Percentiles rank a stretch among this genome's conserved stretches.
These are phyloP conservation scores for Fringilla coelebs DNA, from an alignment of 2,797 vertebrate genomes.

Conservation along the genomic window DNA sequence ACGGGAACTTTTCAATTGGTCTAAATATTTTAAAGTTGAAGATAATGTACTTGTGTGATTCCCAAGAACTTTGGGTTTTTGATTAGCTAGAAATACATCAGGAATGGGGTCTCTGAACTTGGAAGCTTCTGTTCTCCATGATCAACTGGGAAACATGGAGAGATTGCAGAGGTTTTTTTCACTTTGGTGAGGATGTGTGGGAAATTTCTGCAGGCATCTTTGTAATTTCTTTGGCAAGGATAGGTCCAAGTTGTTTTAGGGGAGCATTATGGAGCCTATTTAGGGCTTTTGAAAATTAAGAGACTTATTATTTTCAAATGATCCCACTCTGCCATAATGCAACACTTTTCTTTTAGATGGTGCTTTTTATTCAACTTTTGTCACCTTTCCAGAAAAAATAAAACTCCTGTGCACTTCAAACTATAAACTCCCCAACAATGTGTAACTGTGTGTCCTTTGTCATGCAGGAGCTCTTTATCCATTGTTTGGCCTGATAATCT, in stretches of 20 bases:
- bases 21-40: not conserved
- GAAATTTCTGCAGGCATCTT: not conserved
- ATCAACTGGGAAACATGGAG: not conserved
- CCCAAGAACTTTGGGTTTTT: not conserved
- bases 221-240: not conserved
- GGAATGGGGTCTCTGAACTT: not conserved
- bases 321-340: not conserved
- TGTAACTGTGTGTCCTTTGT: not conserved
- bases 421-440: not conserved
- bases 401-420: not conserved
- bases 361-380: not conserved
- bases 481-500: not conserved
- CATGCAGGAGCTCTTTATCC: not conserved
- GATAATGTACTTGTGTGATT: not conserved
- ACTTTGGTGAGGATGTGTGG: not conserved
- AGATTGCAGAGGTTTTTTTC: not conserved
- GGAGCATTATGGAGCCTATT: not conserved
- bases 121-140: not conserved
- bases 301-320: not conserved
- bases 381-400: not conserved
- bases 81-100: not conserved
- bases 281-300: not conserved
- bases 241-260: not conserved
- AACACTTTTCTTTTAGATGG: not conserved
- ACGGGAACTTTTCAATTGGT: not conserved